These are phyloP conservation scores for Merluccius polli DNA, from an alignment of 2,797 vertebrate genomes.

Conservation along the genomic window DNA sequence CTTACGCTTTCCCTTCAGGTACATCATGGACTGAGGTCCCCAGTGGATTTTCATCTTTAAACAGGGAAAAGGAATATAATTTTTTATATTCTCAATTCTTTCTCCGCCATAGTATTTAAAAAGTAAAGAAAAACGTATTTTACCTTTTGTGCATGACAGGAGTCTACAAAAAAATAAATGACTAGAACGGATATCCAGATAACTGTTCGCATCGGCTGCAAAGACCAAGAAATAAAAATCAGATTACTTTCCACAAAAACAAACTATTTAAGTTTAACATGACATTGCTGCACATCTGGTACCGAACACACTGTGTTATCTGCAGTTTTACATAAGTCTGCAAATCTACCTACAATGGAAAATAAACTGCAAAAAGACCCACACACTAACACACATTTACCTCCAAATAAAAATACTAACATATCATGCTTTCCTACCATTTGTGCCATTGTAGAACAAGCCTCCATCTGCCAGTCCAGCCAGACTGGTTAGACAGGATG, in stretches of 20 bases:
- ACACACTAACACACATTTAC: not conserved
- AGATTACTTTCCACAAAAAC: not conserved
- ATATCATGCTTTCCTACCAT: slow-evolving; percentile 48
- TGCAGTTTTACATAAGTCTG: not conserved
- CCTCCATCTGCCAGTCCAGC: slow-evolving; percentile 23
- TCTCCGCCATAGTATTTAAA: not conserved
- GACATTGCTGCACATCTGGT: not conserved
- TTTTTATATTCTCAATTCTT: not conserved
- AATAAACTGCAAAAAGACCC: not conserved
- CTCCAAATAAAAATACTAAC: not conserved
- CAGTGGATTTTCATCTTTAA: slow-evolving; percentile 67
- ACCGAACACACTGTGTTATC: not conserved
- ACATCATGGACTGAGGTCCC: slow-evolving; percentile 80
- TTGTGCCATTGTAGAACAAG: slow-evolving; percentile 6
- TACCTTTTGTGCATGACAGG: slow-evolving; percentile 66
- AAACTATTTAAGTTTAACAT: not conserved
- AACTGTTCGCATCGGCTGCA: slow-evolving; percentile 50
- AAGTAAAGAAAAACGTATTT: not conserved
- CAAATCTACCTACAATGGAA: not conserved
- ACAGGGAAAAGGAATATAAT: slow-evolving; percentile 6
- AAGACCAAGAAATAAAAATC: slow-evolving; percentile 14
- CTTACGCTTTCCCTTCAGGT: slow-evolving; percentile 77
- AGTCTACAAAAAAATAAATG: slow-evolving; percentile 52
- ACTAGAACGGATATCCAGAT: slow-evolving; percentile 60
- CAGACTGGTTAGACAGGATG: slow-evolving; percentile 16